Conservation (phyloP, 2,113 vertebrate genomes). For the Fulica atra region DNA sequence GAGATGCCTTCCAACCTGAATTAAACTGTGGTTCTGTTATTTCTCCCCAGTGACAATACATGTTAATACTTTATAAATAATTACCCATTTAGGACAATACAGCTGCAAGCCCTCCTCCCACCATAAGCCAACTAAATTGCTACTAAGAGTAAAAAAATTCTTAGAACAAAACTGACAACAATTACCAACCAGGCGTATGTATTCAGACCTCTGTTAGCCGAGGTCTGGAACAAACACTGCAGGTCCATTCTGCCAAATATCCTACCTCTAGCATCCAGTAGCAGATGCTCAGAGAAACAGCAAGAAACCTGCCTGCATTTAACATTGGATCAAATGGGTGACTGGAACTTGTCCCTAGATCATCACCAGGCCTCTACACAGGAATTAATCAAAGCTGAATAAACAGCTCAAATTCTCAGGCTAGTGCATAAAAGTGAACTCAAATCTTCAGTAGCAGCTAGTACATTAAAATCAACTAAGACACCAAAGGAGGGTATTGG, state of each 20-base stretch:
- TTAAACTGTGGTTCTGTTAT: background rate
- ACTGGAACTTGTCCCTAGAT: background rate
- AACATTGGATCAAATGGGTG: background rate
- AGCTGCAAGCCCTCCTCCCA: background rate
- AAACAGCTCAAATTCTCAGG: background rate
- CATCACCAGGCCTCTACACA: background rate
- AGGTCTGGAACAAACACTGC: background rate
- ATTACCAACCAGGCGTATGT: background rate
- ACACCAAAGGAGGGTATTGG: too few relatives aligned
- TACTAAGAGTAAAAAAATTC: background rate
- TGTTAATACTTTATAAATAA: background rate
- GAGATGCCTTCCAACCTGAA: background rate
- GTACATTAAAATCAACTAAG: background rate
- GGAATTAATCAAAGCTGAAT: background rate
- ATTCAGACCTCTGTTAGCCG: background rate
- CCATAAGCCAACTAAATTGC: background rate
- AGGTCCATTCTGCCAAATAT: background rate
- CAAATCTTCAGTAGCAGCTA: background rate
- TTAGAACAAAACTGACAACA: background rate
- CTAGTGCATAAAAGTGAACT: background rate
- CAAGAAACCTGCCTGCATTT: background rate
- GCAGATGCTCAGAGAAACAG: background rate
- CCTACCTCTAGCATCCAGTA: background rate
- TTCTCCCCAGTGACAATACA: background rate
- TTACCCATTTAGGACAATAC: background rate